Evolutionary conservation across 2,888 invertebrate genomes (phyloP), one percentile per base, ranked within the genome.

Genomic region (Julus scanicus): DNA sequence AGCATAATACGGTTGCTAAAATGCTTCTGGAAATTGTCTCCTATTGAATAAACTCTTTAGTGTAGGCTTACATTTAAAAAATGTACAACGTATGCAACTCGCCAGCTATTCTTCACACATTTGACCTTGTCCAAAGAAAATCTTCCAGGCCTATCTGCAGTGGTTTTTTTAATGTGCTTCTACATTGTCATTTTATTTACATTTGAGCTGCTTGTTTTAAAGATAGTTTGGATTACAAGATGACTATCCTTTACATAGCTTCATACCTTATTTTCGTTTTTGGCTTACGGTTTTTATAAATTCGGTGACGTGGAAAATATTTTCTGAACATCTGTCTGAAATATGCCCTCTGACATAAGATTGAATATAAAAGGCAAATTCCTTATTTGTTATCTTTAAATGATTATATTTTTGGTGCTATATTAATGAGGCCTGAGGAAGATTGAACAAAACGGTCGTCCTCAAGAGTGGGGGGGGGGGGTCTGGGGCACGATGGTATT

Each of bases 161-260:
- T 71, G 29, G 71, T n/a, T n/a, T 71, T 71, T 29, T 71, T 71
- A 71, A 71, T 29, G 20, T 9, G 9, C 20, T 71, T 71, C 71
- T 71, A 29, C 71, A 71, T 71, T 71, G 71, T 71, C 71, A 71
- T 71, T 71, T 29, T 71, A 71, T 71, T 71, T 63, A 63, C 63
- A 63, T 63, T 63, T 63, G 63, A 71, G 71, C 29, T 20, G 29
- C 71, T 71, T 71, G 71, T 71, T 71, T 63, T n/a, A 63, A 29
- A 20, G 71, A 71, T 8, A 29, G 71, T 71, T 29, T 29, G 71
- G 6, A 63, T n/a, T 63, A 63, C 63, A n/a, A 29, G n/a, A 71
- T n/a, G 8, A 29, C 20, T 71, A 29, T 71, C 20, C n/a, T 71
- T 71, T 71, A 29, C 71, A 71, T 71, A 2, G 71, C 71, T 29